Evolutionary conservation across 2,797 vertebrate genomes (phyloP), one percentile per base, ranked within the genome.

Genomic region (Rhinogobio ventralis): DNA sequence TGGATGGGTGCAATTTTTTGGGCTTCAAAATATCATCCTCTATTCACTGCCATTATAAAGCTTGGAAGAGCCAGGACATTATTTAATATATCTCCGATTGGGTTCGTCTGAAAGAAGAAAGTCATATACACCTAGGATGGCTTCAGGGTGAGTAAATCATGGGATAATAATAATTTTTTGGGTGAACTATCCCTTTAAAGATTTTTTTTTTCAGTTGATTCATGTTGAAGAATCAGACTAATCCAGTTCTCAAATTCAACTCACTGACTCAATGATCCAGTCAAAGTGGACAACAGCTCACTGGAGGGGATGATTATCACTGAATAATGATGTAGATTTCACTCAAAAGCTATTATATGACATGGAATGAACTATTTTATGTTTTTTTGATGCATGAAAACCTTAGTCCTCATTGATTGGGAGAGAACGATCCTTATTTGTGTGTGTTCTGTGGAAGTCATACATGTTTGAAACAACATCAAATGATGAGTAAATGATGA

Each of bases 291-390:
- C n/a, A 57, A 55, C 30, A 57, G 33, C 51, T 76, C 73, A 76
- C 74, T 76, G 53, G 51, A 76, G 33, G 51, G 20, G 23, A 57
- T 76, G 19, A 76, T 57, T 76, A 17, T 39, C 7, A 55, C 23
- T 42, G 13, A 57, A 76, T 57, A 75, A 75, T 57, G 9, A 74
- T 28, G 9, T 20, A 1, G 72, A 75, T 36, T 75, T 53, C 19
- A 55, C 49, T 36, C 72, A 8, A 23, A 14, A 28, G 28, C 14
- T 53, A 75, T 75, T 13, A 13, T 74, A 14, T 53, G 6, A 75
- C 20, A 30, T n/a, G 20, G 20, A 4, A 51, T 53, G 5, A 9
- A 10, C 51, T 39, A 76, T 33, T 76, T 76, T 9, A n/a, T 7
- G 15, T 28, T 6, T 75, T 75, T 74, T 14, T 75, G 17, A 55